phyloP scores from a whole-genome alignment of 2,113 vertebrate genomes.

The Cinclus mexicanus region DNA sequence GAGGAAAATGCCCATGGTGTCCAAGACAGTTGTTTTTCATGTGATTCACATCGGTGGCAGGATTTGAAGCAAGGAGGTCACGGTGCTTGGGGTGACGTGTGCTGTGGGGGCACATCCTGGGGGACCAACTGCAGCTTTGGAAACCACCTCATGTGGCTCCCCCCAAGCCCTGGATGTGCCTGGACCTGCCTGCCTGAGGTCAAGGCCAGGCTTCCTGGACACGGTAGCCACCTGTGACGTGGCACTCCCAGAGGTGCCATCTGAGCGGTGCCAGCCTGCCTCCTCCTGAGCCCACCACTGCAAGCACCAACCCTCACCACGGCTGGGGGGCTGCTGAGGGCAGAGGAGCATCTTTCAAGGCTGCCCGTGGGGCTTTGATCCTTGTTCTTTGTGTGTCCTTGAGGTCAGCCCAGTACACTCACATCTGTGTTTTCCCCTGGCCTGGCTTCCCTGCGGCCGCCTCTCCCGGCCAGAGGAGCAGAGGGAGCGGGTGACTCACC shows the following conservation, averaged over 20 bases:
- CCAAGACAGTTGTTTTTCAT: background rate
- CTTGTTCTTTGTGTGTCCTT: background rate
- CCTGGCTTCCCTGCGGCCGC: background rate
- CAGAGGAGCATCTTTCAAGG: slow-evolving; percentile 17
- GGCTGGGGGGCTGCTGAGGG: background rate
- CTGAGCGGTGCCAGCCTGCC: background rate
- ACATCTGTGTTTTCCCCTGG: slow-evolving; percentile 48
- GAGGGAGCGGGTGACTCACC: slow-evolving; percentile 36
- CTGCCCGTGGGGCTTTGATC: background rate
- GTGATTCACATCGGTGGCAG: background rate
- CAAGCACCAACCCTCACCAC: fast-evolving
- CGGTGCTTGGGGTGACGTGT: fast-evolving
- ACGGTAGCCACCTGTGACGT: background rate
- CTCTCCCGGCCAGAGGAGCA: background rate
- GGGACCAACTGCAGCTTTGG: background rate
- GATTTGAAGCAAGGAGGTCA: background rate
- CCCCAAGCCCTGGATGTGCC: background rate
- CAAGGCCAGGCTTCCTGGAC: background rate
- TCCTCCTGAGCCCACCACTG: background rate
- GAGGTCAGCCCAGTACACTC: slow-evolving; percentile 46
- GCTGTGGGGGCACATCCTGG: background rate
- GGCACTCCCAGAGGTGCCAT: background rate
- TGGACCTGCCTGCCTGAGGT: background rate
- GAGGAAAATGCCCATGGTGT: background rate
- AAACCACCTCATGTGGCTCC: background rate